Conservation (phyloP, 2,797 vertebrate species). For the Cryptoprocta ferox region DNA sequence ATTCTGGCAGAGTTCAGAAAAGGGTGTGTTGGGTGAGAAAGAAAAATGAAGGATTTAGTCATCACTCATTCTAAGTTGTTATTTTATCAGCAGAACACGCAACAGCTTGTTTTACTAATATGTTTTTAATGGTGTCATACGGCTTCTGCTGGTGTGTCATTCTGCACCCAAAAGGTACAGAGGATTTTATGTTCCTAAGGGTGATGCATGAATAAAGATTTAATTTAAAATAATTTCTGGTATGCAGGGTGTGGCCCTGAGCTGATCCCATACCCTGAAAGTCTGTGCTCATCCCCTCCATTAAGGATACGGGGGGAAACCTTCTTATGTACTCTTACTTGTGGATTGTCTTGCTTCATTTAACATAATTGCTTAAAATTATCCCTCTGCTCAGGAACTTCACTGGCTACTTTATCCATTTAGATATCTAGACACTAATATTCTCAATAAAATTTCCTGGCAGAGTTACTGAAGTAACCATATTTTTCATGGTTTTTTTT, state of each 20-base stretch:
- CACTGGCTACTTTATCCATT: neutral
- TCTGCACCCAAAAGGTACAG: neutral
- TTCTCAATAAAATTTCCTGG: neutral
- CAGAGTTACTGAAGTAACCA: neutral
- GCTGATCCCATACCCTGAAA: neutral
- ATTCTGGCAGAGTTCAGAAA: neutral
- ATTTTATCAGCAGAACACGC: constrained; percentile 31
- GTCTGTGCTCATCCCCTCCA: neutral
- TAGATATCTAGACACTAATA: neutral
- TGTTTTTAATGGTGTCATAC: constrained; percentile 19
- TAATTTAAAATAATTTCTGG: constrained; percentile 24
- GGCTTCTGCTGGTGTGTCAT: neutral
- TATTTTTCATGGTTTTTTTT: neutral
- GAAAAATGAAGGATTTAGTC: constrained; percentile 21
- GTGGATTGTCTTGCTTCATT: neutral
- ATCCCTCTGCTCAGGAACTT: neutral
- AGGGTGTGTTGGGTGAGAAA: constrained; percentile 46
- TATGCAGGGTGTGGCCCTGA: constrained; percentile 9
- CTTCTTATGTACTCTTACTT: neutral
- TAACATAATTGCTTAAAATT: neutral
- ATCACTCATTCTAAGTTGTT: constrained; percentile 23
- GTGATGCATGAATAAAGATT: neutral
- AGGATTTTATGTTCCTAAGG: constrained; percentile 4
- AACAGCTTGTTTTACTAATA: constrained; percentile 63
- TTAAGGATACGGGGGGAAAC: neutral